These are phyloP conservation scores for Ceyx cyanopectus DNA, from an alignment of 2,113 vertebrate species.

Conservation along the genomic window DNA sequence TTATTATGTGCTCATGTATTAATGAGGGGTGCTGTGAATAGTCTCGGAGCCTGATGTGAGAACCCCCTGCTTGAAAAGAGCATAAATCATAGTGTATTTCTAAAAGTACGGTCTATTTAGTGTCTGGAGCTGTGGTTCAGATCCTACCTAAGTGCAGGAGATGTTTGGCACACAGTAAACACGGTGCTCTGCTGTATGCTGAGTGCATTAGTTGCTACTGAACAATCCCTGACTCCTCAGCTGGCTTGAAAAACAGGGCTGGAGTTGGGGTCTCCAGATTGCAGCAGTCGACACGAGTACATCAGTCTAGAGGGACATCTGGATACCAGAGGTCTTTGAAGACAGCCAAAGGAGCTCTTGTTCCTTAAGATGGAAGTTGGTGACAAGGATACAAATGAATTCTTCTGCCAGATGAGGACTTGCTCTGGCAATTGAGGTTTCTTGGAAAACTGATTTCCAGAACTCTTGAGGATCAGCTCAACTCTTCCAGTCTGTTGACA, in stretches of 20 bases:
- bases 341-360: not conserved
- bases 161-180: not conserved
- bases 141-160: not conserved
- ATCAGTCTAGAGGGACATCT: not conserved
- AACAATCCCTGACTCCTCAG: not conserved
- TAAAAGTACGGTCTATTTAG: not conserved
- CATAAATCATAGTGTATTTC: not conserved
- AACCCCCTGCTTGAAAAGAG: not conserved
- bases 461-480: not conserved
- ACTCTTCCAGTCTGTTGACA: rapidly evolving
- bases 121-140: not conserved
- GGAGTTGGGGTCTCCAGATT: not conserved
- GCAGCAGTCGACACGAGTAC: rapidly evolving
- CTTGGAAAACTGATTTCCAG: not conserved
- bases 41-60: not conserved
- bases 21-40: slow-evolving; percentile 25
- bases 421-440: not conserved
- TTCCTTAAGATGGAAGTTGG: not conserved
- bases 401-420: not conserved
- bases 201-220: not conserved
- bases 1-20: slow-evolving; percentile 29
- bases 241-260: not conserved
- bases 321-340: not conserved
- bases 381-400: not conserved
- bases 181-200: rapidly evolving